Percentiles rank a stretch among this genome's conserved stretches.
These are phyloP conservation scores for Ectemnius cavifrons DNA, from an alignment of 2,888 invertebrate species.

Conservation along the genomic window DNA sequence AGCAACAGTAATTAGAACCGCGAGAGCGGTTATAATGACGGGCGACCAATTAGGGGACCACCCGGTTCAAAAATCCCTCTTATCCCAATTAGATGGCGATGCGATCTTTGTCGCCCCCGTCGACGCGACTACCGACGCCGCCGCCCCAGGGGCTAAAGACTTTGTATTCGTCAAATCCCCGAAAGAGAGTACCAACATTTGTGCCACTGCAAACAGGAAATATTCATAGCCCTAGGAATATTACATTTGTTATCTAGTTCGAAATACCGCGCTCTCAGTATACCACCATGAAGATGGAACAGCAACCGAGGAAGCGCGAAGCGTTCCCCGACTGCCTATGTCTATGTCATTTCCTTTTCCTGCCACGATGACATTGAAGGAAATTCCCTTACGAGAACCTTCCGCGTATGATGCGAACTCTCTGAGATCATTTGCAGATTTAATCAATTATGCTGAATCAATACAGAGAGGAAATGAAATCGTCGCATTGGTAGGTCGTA, in stretches of 20 bases:
- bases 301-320: too few relatives aligned
- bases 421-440: too few relatives aligned
- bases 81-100: conserved; percentile 63
- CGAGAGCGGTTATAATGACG: conserved; percentile 59
- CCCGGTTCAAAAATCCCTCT: conserved; percentile 58
- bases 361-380: conserved; percentile 6
- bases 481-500: neutral
- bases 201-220: conserved; percentile 43
- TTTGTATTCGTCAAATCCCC: neutral
- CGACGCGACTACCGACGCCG: neutral
- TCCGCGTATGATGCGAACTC: neutral
- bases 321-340: too few relatives aligned
- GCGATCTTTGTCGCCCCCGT: conserved; percentile 13
- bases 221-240: conserved; percentile 64
- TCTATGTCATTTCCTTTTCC: too few relatives aligned
- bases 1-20: conserved; percentile 46
- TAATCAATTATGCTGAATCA: conserved; percentile 28
- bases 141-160: conserved; percentile 15
- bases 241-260: conserved; percentile 65
- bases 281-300: too few relatives aligned
- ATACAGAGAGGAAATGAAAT: conserved; percentile 36
- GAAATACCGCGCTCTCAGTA: conserved; percentile 6
- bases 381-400: neutral
- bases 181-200: conserved; percentile 6
- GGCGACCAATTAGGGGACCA: conserved; percentile 63